Percentiles rank a stretch among this genome's conserved stretches.
Conservation (phyloP, 2,113 vertebrate genomes). For the Dunckerocampus dactyliophorus region DNA sequence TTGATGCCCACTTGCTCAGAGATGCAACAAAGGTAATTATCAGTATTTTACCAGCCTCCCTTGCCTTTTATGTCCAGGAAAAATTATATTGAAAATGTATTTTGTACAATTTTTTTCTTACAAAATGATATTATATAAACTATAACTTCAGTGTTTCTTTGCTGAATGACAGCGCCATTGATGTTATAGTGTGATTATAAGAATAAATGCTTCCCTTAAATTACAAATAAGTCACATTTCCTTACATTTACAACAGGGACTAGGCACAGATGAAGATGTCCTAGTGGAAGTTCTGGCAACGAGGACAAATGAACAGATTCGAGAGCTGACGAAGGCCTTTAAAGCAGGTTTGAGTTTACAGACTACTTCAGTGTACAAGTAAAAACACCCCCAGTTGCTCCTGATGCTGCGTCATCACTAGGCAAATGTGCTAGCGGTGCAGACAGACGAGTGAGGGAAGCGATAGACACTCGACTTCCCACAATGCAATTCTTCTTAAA, state of each 20-base stretch:
- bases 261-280: constrained; percentile 83
- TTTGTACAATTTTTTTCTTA: no score
- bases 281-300: constrained; percentile 85
- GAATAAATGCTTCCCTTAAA: background rate
- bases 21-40: constrained; percentile 60
- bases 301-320: constrained; percentile 80
- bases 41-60: background rate
- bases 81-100: no score
- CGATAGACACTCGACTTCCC: no score
- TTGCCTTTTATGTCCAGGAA: background rate
- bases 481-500: no score
- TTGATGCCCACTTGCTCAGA: constrained; percentile 81
- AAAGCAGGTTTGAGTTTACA: constrained; percentile 71
- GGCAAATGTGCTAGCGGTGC: no score
- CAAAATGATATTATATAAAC: no score
- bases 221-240: background rate
- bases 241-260: constrained; percentile 66
- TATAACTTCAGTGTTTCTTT: background rate
- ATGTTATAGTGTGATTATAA: background rate
- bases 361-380: no score
- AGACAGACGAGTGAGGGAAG: no score
- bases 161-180: background rate
- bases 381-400: no score
- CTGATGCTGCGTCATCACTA: no score
- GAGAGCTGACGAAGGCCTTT: constrained; percentile 74